Evolutionary conservation across 2,113 vertebrate genomes (phyloP).

Genomic region (Poicephalus meyeri): DNA sequence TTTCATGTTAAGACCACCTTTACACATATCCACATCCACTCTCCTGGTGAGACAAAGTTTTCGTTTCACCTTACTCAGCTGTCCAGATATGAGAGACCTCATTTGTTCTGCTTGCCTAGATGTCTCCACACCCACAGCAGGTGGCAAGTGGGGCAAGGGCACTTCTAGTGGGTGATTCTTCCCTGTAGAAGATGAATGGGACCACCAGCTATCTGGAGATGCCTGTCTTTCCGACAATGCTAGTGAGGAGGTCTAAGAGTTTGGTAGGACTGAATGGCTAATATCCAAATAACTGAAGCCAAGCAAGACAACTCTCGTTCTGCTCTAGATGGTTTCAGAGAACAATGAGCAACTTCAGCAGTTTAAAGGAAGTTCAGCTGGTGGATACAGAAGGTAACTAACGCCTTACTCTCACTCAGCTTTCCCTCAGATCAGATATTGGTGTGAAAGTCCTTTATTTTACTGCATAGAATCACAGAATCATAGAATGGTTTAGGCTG

Average conservation of each 20-base stretch:
- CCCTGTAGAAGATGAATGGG: background rate
- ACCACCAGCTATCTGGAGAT: background rate
- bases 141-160: rapidly evolving
- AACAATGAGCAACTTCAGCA: background rate
- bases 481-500: background rate
- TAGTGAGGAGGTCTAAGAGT: background rate
- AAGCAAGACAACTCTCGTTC: background rate
- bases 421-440: background rate
- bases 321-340: background rate
- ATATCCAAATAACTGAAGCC: background rate
- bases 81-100: background rate
- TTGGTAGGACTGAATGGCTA: background rate
- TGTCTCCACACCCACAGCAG: background rate
- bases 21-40: background rate
- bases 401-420: background rate
- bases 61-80: background rate
- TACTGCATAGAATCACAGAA: background rate
- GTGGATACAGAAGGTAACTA: background rate
- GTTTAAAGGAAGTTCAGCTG: background rate
- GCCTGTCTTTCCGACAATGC: background rate
- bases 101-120: background rate
- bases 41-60: background rate
- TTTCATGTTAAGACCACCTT: background rate
- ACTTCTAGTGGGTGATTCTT: background rate
- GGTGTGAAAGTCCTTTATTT: background rate